Evolutionary conservation across 2,797 vertebrate species (phyloP), one percentile per base, ranked within the genome.

Genomic region (Ispidina lecontei): DNA sequence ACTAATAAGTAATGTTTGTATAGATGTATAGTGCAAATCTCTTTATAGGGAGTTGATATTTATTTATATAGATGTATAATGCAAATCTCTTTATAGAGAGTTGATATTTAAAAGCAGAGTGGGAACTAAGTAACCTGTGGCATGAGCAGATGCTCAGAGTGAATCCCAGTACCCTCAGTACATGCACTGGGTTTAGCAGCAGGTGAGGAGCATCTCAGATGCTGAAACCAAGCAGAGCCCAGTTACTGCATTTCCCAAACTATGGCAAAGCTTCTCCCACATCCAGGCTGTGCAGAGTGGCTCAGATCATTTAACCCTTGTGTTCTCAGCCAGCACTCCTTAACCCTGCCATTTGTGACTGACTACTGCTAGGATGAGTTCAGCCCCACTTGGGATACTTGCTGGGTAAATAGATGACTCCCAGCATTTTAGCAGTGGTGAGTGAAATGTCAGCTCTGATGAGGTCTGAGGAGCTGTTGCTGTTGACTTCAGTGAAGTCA

Each of bases 391-490:
- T 20, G 18, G 56, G 73, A 15, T 49, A 39, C 69, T 67, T 56
- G 7, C n/a, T 51, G 22, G 71, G 51, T 78, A 63, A 56, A 20
- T 18, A 69, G 39, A 41, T 2, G 7, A 33, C 73, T 90, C 41
- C 28, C 44, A 81, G 47, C 64, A 26, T 90, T 90, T 91, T 33
- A 70, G 64, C 68, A 49, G 8, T 49, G 90, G 83, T 8, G 71
- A 86, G 58, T 70, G 87, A 84, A 90, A 82, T 68, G 64, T 81
- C 68, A 78, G 58, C 46, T 88, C 56, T 44, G 47, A 72, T 87
- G 91, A 58, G 91, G 91, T 76, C 91, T 93, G 54, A 87, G 91
- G 65, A 93, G 56, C 94, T 88, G 84, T 77, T 92, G 77, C 91
- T 82, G 71, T 68, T 92, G 95, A 83, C 88, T 93, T 84, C 62